phyloP scores from a whole-genome alignment of 2,113 vertebrate genomes.

The Narcine bancroftii region DNA sequence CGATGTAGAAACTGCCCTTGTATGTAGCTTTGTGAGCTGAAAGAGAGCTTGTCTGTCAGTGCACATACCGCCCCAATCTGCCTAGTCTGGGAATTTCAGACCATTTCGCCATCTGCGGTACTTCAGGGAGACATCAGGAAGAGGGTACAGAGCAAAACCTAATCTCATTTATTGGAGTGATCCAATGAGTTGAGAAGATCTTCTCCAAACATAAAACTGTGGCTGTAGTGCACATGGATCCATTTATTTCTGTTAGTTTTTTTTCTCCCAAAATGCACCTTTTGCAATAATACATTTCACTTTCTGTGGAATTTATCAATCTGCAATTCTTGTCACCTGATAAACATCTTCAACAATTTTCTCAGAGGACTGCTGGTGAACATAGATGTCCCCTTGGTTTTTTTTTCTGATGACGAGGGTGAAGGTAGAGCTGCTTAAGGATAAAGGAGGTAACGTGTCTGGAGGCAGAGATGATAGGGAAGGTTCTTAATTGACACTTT shows the following conservation, averaged over 20 bases:
- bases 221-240: background rate
- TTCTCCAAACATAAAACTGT: background rate
- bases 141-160: background rate
- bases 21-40: background rate
- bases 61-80: background rate
- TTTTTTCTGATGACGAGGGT: too few species aligned
- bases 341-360: background rate
- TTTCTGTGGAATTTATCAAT: background rate
- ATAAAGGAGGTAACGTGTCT: too few species aligned
- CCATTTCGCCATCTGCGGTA: background rate
- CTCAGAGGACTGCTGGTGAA: background rate
- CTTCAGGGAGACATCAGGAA: background rate
- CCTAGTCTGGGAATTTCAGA: background rate
- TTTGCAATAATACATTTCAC: background rate
- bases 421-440: too few species aligned
- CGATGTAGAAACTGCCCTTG: too few species aligned
- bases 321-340: background rate
- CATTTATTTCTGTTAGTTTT: background rate
- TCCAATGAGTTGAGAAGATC: background rate
- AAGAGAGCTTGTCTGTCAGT: background rate
- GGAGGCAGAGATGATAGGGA: too few species aligned
- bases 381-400: background rate
- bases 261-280: background rate
- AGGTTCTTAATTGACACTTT: too few species aligned
- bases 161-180: background rate